Conservation (phyloP, 2,797 vertebrate genomes). For the Danionella dracula region DNA sequence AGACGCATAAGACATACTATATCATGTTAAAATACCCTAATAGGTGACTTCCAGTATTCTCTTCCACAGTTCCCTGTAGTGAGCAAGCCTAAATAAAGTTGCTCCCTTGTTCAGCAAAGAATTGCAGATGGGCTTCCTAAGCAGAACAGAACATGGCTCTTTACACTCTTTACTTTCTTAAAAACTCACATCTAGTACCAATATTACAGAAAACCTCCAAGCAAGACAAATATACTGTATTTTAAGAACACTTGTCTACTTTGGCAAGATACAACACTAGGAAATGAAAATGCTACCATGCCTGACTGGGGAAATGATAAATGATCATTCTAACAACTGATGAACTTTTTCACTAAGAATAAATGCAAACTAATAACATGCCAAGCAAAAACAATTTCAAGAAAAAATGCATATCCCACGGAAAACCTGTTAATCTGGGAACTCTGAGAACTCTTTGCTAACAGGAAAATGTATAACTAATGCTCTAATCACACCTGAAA, state of each 20-base stretch:
- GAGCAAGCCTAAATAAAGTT: too few species aligned
- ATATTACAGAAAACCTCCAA: neutral
- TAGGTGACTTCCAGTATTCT: too few species aligned
- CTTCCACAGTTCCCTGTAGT: too few species aligned
- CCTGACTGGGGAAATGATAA: conserved; percentile 3
- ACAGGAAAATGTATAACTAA: too few species aligned
- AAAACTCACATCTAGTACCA: neutral
- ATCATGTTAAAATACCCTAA: too few species aligned
- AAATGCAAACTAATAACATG: conserved; percentile 21
- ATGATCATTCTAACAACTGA: conserved; percentile 11
- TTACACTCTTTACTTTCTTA: too few species aligned
- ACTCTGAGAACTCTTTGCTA: conserved; percentile 29
- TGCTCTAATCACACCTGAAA: too few species aligned
- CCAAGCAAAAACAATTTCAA: conserved; percentile 28
- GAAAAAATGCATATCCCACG: conserved; percentile 11
- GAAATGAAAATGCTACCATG: conserved; percentile 9
- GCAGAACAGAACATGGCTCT: neutral
- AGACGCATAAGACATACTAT: too few species aligned
- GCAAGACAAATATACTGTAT: neutral
- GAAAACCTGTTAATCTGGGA: conserved; percentile 13
- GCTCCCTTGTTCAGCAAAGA: too few species aligned
- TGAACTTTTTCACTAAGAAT: neutral
- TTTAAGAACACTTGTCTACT: conserved; percentile 1
- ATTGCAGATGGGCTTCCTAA: too few species aligned
- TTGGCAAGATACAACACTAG: neutral